Evolutionary conservation across 2,888 invertebrate genomes (phyloP), one percentile per base, ranked within the genome.

Genomic region (Pachycephus smyrnensis): DNA sequence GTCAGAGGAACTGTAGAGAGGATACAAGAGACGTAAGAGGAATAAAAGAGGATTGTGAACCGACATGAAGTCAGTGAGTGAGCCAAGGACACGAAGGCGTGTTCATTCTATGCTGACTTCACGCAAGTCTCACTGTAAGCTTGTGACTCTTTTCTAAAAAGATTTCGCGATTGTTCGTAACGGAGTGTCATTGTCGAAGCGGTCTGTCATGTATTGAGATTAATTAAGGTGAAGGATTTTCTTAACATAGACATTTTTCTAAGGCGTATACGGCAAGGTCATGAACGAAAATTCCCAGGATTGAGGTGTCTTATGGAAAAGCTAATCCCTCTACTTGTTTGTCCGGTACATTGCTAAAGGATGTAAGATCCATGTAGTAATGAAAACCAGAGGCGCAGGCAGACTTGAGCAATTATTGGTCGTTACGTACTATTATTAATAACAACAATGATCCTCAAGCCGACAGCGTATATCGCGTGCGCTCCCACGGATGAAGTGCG

Each of bases 401-500:
- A 90, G 89, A 89, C 88, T 87, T 86, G 86, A 90, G 87, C 90
- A 90, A 90, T 90, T 90, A 90, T 90, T 87, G 90, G 89, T 88
- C 87, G 89, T 90, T 90, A 90, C 88, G 88, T 88, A 84, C 88
- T 86, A 88, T 89, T 89, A 90, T 90, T 90, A 90, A 89, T 89
- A 90, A 90, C 86, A 89, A 90, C 90, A 90, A 90, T 89, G 88
- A 89, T 83, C 86, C 85, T 84, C 86, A 87, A 87, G 84, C 80
- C 77, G 81, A 82, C 83, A 69, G 80, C 75, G 86, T 82, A 83
- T 86, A 89, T 90, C 90, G 90, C 90, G 90, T 91, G 91, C 89
- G 91, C 90, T 91, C 91, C 91, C 91, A 91, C 91, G 91, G 89
- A 85, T 88, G 87, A 89, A 89, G 89, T 91, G 90, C 91, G 90